Evolutionary conservation across 2,888 invertebrate genomes (phyloP), one percentile per base, ranked within the genome.

Genomic region (Timema podura): DNA sequence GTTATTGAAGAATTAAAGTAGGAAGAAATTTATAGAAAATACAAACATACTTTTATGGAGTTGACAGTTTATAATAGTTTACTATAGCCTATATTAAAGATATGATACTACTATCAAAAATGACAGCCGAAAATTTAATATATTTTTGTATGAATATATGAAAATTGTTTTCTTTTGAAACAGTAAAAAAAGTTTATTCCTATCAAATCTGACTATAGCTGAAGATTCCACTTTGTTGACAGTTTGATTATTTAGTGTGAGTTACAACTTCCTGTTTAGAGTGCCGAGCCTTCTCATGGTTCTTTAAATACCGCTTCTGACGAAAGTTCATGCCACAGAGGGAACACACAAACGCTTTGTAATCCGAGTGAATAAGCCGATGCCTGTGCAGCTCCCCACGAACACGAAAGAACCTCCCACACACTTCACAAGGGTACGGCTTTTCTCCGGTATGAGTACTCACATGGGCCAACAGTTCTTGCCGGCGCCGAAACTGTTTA

Each of bases 371-470:
- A 71, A 84, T 82, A 47, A 82, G 79, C 69, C 79, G 77, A 76
- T 89, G 89, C 10, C 74, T 49, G 13, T 67, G 67, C 45, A 74
- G 64, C 47, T 74, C 74, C 8, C 72, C 70, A 30, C 64, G 67
- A 6, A 73, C 72, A 8, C 74, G 61, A 54, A 74, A 74, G 13
- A 67, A 45, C 51, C 65, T 82, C 8, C 81, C 82, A 77, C 88
- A 88, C 13, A 78, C 73, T 6, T 78, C 74, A 76, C 89, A 88
- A 6, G 73, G 75, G 76, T 85, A 83, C 57, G 85, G 83, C 72
- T 82, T 82, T 74, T 85, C 84, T 6, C 86, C 86, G 0, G 85
- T 83, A 77, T 88, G 83, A 68, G 84, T 83, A 2, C 86, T 84
- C 0, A 83, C 78, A 77, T 88, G 88, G 65, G 85, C 84, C 69